A percentile compares a stretch with the other conserved stretches of the same genome.
phyloP scores from a whole-genome alignment of 2,888 invertebrate species.

The Agrotis puta region DNA sequence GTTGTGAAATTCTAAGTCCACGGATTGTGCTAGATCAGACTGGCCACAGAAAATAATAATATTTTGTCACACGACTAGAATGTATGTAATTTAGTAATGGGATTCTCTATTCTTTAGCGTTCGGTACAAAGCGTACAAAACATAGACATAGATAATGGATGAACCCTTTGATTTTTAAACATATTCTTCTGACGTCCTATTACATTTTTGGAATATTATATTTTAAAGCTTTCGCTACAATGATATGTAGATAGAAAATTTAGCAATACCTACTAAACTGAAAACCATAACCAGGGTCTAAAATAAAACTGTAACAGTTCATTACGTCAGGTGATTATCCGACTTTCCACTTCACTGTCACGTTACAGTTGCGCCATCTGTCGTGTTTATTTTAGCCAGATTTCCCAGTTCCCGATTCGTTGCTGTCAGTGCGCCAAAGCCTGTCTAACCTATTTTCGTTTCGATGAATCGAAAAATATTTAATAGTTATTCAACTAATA shows the following conservation, averaged over 20 bases:
- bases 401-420: constrained; percentile 39
- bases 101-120: background rate
- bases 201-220: too few relatives aligned
- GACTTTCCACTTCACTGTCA: constrained; percentile 15
- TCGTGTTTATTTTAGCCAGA: constrained; percentile 31
- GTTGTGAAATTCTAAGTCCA: too few relatives aligned
- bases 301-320: background rate
- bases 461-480: constrained; percentile 49
- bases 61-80: background rate
- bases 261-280: background rate
- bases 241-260: background rate
- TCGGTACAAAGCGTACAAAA: too few relatives aligned
- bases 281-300: background rate
- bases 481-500: constrained; percentile 38
- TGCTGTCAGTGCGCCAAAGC: constrained; percentile 64
- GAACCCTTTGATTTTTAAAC: too few relatives aligned
- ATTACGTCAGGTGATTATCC: background rate
- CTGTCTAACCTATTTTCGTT: constrained; percentile 69
- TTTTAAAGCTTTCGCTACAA: too few relatives aligned
- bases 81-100: background rate
- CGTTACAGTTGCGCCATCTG: constrained; percentile 47
- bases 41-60: constrained; percentile 21
- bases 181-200: too few relatives aligned
- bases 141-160: too few relatives aligned
- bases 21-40: constrained; percentile 2